Percentiles rank a stretch among this genome's conserved stretches.
phyloP scores from a whole-genome alignment of 2,797 vertebrate genomes.

The Spinus pinus region DNA sequence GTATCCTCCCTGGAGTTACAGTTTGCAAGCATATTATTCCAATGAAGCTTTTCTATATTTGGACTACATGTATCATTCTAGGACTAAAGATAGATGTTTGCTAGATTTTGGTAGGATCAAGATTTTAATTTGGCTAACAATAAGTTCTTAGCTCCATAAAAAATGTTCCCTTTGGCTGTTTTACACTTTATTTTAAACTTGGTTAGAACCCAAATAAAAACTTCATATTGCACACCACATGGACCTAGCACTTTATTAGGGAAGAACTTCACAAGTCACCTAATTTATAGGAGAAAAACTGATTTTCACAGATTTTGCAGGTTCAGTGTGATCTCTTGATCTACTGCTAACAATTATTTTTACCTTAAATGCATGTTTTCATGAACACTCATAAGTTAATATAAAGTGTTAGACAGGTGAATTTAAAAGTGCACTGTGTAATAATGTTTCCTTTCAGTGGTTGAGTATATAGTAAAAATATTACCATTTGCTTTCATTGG shows the following conservation, averaged over 20 bases:
- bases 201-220: not conserved
- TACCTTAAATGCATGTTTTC: not conserved
- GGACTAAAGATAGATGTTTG: not conserved
- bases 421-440: not conserved
- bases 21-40: not conserved
- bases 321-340: not conserved
- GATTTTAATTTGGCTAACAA: not conserved
- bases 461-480: not conserved
- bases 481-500: not conserved
- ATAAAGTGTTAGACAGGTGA: not conserved
- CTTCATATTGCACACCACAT: not conserved
- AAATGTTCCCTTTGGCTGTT: not conserved
- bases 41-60: not conserved
- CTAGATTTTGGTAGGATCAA: not conserved
- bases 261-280: not conserved
- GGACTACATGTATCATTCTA: rapidly evolving
- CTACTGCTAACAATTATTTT: not conserved
- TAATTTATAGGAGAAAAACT: not conserved
- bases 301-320: not conserved
- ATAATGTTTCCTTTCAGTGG: not conserved
- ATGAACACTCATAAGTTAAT: not conserved
- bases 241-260: not conserved
- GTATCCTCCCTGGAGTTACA: not conserved
- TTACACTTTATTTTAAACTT: not conserved
- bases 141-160: not conserved